These are phyloP conservation scores for Phoenicopterus ruber DNA, from an alignment of 2,113 vertebrate species.

Conservation along the genomic window DNA sequence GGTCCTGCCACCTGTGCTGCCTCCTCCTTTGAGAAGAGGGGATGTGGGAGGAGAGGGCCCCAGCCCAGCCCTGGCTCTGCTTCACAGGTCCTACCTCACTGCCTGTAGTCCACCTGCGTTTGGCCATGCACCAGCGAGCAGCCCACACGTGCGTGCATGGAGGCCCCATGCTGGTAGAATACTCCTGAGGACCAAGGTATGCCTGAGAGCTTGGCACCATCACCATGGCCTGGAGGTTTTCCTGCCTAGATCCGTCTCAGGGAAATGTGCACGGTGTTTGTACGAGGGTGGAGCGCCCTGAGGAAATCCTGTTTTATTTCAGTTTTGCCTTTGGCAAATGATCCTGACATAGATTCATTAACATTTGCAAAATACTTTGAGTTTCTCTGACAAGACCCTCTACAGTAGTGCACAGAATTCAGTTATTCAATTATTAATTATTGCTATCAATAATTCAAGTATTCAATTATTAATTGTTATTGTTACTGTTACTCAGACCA, in stretches of 20 bases:
- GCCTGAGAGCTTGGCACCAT: neutral
- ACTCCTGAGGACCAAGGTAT: neutral
- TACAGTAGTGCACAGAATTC: neutral
- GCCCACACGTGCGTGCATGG: rapidly evolving
- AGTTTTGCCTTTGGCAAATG: neutral
- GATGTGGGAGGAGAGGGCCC: neutral
- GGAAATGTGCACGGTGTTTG: neutral
- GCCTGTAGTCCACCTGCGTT: neutral
- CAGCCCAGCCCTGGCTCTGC: neutral
- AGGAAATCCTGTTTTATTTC: neutral
- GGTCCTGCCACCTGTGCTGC: neutral
- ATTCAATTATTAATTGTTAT: neutral
- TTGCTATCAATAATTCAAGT: neutral
- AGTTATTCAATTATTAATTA: neutral
- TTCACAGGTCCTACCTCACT: rapidly evolving
- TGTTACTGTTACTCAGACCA: neutral
- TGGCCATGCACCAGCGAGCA: neutral
- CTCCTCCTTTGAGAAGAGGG: neutral
- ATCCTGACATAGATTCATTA: neutral
- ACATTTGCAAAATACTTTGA: neutral
- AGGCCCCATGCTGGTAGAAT: neutral
- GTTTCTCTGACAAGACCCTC: neutral
- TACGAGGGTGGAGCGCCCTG: neutral
- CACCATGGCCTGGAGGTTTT: neutral
- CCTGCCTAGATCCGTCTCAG: neutral